Percentiles rank a stretch among this genome's conserved stretches.
These are phyloP conservation scores for Hydropsyche betteni DNA, from an alignment of 2,888 invertebrate genomes.

Conservation along the genomic window DNA sequence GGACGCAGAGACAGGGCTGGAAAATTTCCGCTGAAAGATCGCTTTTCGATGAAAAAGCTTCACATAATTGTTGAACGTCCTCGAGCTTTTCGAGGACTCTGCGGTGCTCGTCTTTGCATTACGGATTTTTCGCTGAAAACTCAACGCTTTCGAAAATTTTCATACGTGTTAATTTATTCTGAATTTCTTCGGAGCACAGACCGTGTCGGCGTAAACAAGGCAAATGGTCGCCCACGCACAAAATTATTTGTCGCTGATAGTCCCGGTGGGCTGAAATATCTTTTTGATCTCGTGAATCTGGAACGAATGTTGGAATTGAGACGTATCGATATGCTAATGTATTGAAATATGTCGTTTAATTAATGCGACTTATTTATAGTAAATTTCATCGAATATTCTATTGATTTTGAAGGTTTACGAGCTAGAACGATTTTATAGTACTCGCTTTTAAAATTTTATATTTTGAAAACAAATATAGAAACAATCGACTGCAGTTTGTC, in stretches of 20 bases:
- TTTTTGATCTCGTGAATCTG: constrained; percentile 13
- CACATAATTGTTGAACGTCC: constrained; percentile 32
- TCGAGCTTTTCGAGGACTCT: constrained; percentile 20
- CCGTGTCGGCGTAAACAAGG: constrained; percentile 3
- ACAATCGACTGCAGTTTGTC: no score
- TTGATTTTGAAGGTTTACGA: no score
- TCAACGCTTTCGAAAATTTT: constrained; percentile 9
- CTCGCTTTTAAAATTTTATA: no score
- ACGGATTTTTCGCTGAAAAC: constrained; percentile 7
- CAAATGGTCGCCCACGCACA: constrained; percentile 11
- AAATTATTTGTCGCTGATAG: constrained; percentile 32
- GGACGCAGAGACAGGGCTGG: background rate
- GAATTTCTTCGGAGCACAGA: background rate
- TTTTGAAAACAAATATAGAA: no score
- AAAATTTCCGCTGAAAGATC: background rate
- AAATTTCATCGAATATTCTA: no score
- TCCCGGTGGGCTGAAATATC: constrained; percentile 8
- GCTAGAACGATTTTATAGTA: no score
- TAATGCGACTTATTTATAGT: no score
- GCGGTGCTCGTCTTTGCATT: background rate
- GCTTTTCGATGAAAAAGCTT: constrained; percentile 18
- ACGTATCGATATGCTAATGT: background rate
- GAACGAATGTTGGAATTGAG: constrained; percentile 15
- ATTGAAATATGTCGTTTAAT: no score
- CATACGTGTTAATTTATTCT: constrained; percentile 8